Evolutionary conservation across 1,140 invertebrate species (phyloP).

Genomic region (Drosophila pectinifera): DNA sequence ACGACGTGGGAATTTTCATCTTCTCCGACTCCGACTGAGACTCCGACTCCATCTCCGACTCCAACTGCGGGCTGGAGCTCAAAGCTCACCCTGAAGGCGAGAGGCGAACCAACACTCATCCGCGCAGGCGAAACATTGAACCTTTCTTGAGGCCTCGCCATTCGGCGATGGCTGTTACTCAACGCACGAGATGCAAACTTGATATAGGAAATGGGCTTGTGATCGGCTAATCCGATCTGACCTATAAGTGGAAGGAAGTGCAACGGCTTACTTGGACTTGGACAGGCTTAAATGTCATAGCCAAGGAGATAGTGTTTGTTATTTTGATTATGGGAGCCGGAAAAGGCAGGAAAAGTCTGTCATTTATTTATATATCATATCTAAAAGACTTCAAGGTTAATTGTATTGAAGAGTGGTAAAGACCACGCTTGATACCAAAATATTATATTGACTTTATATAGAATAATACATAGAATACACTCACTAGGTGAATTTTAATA

Average conservation of each 20-base stretch:
- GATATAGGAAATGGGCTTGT: slow-evolving; percentile 46
- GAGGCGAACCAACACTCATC: background rate
- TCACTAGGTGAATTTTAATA: too few species aligned
- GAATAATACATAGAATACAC: too few species aligned
- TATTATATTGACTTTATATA: too few species aligned
- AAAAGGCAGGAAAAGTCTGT: too few species aligned
- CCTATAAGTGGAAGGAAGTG: slow-evolving; percentile 46
- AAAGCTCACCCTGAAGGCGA: slow-evolving; percentile 16
- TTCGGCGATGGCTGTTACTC: slow-evolving; percentile 31
- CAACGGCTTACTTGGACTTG: slow-evolving; percentile 16
- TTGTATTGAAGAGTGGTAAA: too few species aligned
- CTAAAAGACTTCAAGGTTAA: background rate
- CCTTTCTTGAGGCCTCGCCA: slow-evolving; percentile 31
- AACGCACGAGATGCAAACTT: slow-evolving; percentile 51
- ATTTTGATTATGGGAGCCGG: background rate
- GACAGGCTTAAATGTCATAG: background rate
- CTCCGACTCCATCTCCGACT: too few species aligned
- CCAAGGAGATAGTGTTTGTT: background rate
- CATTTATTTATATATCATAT: too few species aligned
- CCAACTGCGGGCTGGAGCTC: slow-evolving; percentile 18
- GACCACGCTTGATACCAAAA: too few species aligned
- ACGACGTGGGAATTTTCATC: slow-evolving; percentile 80
- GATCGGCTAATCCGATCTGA: slow-evolving; percentile 38
- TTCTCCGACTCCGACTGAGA: slow-evolving; percentile 24
- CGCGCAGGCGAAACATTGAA: slow-evolving; percentile 37